Conservation (phyloP, 2,888 invertebrate genomes). For the Stenodema calcarata region DNA sequence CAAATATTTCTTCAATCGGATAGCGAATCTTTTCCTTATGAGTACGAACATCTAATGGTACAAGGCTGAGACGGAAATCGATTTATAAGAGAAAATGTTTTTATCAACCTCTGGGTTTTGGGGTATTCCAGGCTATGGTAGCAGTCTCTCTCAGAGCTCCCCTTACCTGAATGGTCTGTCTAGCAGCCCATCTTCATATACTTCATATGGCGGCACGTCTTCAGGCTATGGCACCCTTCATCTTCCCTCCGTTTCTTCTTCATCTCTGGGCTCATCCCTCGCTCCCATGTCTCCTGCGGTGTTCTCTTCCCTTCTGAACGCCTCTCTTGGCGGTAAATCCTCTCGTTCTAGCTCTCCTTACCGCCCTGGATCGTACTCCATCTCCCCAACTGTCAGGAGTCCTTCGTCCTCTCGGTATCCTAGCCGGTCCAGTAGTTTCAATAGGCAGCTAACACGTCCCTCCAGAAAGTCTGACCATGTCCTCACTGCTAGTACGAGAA, state of each 20-base stretch:
- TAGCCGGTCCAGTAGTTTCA: constrained; percentile 55
- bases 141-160: constrained; percentile 49
- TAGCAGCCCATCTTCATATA: constrained; percentile 59
- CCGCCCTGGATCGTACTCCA: not conserved
- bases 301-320: constrained; percentile 45
- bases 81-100: not conserved
- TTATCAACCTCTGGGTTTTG: not conserved
- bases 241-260: constrained; percentile 64
- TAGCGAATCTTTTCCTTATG: not conserved
- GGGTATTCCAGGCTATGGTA: constrained; percentile 48
- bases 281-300: constrained; percentile 54
- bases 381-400: constrained; percentile 42
- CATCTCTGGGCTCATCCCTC: constrained; percentile 51
- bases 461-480: constrained; percentile 52
- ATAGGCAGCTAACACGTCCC: constrained; percentile 50
- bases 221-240: constrained; percentile 75
- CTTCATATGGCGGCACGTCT: constrained; percentile 69
- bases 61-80: not conserved
- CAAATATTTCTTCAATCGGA: too few species aligned
- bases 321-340: not conserved
- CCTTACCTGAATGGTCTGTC: constrained; percentile 57
- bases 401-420: constrained; percentile 49
- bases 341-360: constrained; percentile 42
- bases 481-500: constrained; percentile 55
- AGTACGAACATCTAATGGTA: not conserved